Evolutionary conservation across 2,888 invertebrate genomes (phyloP).

Genomic region (Lumbricus terrestris): DNA sequence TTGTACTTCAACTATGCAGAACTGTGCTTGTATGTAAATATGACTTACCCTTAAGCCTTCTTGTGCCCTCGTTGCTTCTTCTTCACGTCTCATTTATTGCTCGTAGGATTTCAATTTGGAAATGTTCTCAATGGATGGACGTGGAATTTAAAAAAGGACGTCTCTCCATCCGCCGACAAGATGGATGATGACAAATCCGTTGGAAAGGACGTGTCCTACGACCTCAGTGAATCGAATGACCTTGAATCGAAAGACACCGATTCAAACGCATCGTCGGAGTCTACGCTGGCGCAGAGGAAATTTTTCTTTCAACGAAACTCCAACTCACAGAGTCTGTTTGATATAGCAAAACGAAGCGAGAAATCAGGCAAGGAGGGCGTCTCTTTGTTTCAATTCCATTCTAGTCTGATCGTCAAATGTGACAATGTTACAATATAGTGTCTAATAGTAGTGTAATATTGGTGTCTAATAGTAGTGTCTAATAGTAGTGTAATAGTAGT

Average conservation of each 20-base stretch:
- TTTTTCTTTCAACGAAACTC: conserved; percentile 9
- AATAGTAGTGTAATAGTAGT: too few relatives aligned
- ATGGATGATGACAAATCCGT: background rate
- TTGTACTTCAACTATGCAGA: too few relatives aligned
- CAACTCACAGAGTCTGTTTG: conserved; percentile 4
- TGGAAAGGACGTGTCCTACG: background rate
- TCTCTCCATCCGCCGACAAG: background rate
- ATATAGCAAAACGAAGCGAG: background rate
- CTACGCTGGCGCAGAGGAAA: background rate
- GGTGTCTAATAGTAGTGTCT: too few relatives aligned
- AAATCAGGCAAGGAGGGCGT: background rate
- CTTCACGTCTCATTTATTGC: too few relatives aligned
- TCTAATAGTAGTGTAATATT: too few relatives aligned
- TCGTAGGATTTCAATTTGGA: background rate
- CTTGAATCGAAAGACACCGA: background rate
- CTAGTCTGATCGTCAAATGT: background rate
- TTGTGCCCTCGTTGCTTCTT: too few relatives aligned
- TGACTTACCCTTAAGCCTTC: too few relatives aligned
- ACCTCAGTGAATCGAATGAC: background rate
- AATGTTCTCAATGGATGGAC: conserved; percentile 18
- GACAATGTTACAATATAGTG: too few relatives aligned
- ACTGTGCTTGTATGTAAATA: too few relatives aligned
- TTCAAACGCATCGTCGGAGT: background rate
- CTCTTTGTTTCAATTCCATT: background rate
- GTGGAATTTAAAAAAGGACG: background rate